Base-by-base conservation (phyloP, 2,888 invertebrate genomes). In the Adelognathus sp. region DNA sequence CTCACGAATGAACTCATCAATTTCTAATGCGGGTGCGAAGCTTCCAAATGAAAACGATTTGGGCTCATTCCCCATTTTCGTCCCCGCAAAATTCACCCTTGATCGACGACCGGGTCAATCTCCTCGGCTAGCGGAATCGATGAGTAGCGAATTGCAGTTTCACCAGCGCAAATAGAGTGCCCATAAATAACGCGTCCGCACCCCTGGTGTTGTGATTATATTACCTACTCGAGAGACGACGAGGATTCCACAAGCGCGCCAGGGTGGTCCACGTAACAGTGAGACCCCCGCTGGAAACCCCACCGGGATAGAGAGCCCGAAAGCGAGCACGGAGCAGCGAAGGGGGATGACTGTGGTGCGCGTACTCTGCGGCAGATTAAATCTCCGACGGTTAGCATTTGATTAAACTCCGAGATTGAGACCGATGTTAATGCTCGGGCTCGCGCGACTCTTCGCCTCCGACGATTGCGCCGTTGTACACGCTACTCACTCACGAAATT, bases 371-470 rank as follows among this genome's bases (percentile, higher is more conserved):
- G 83, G 87, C 87, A 90, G 91, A 91, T 91, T 91, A 90, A 91
- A 91, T 91, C 91, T 90, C 86, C 85, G 86, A 88, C 88, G 90
- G 90, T 91, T 91, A 90, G 88, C 90, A 89, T 91, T 91, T 91
- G 90, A 91, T 91, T 91, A 91, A 91, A 90, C 87, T 85, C 78
- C 88, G 70, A 88, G 86, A 90, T 90, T 90, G 90, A 89, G 90
- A 89, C 83, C 88, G 85, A 90, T 90, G 89, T 88, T 89, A 88
- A 90, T 88, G 85, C 83, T 81, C 81, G 79, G 72, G 66, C 82
- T 83, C n/a, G n/a, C n/a, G 73, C 84, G 74, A 36, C 67, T 75
- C 46, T 60, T 71, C 36, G 4, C 76, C 41, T 70, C 50, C 71
- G 41, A 29, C 41, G 50, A 70, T 78, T 67, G 72, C 71, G 60